phyloP scores from a whole-genome alignment of 2,888 invertebrate species.

The Sylvicola fuscatus region DNA sequence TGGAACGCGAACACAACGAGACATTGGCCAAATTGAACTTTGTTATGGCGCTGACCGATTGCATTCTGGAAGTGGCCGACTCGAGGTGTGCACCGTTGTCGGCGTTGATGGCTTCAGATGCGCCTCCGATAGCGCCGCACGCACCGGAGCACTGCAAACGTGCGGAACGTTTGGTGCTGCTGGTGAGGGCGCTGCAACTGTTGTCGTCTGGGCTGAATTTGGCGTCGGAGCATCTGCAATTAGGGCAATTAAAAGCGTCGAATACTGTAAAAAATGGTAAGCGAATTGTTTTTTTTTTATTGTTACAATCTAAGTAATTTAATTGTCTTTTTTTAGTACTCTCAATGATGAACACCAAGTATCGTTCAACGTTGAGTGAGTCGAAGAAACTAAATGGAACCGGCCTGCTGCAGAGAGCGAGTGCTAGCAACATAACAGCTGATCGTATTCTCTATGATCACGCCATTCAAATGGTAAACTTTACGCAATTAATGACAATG shows the following conservation, averaged over 20 bases:
- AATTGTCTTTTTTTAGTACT: constrained; percentile 39
- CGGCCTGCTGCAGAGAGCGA: constrained; percentile 49
- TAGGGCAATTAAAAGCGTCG: constrained; percentile 73
- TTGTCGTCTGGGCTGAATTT: constrained; percentile 84
- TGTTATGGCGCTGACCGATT: constrained; percentile 86
- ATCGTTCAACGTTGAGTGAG: constrained; percentile 69
- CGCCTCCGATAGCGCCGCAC: constrained; percentile 23
- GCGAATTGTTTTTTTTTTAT: constrained; percentile 7
- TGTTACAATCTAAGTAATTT: constrained; percentile 1
- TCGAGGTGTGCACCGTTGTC: constrained; percentile 60
- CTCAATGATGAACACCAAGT: constrained; percentile 76
- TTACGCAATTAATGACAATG: too few relatives aligned
- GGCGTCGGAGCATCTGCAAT: constrained; percentile 69
- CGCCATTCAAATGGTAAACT: constrained; percentile 81
- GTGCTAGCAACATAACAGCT: constrained; percentile 57
- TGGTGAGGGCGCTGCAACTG: constrained; percentile 65
- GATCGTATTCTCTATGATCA: constrained; percentile 95
- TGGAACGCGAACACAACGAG: constrained; percentile 93
- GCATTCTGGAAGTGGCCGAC: constrained; percentile 74
- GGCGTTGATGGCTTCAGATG: constrained; percentile 30
- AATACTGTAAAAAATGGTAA: constrained; percentile 75
- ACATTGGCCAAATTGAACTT: constrained; percentile 94
- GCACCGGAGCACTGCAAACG: constrained; percentile 26
- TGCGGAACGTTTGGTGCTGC: constrained; percentile 21
- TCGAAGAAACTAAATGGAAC: constrained; percentile 71